Percentiles rank a stretch among this genome's conserved stretches.
phyloP scores from a whole-genome alignment of 1,140 invertebrate species.

The Aphaenogaster ashmeadi region DNA sequence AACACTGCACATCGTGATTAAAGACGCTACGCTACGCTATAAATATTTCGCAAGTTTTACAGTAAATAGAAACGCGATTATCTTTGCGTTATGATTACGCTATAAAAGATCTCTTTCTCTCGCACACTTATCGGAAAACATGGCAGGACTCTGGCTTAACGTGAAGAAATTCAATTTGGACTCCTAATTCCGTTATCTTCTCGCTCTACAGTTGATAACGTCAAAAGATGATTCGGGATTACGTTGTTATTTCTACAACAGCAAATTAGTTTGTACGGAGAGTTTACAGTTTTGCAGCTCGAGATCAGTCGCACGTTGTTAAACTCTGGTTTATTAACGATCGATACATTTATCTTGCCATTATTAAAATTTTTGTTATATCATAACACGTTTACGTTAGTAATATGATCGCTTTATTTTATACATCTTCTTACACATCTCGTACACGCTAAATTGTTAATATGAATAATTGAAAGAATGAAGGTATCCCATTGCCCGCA shows the following conservation, averaged over 20 bases:
- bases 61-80: constrained; percentile 62
- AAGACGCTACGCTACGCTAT: constrained; percentile 43
- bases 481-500: constrained; percentile 19
- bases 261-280: constrained; percentile 5
- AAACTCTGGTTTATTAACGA: constrained; percentile 55
- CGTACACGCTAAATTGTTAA: constrained; percentile 54
- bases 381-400: constrained; percentile 47
- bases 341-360: constrained; percentile 47
- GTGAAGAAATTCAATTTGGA: constrained; percentile 14
- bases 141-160: constrained; percentile 50
- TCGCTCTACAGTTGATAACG: constrained; percentile 13
- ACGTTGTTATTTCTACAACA: constrained; percentile 41
- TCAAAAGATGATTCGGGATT: constrained; percentile 30
- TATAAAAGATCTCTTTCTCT: constrained; percentile 23
- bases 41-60: constrained; percentile 37
- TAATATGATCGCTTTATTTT: constrained; percentile 61
- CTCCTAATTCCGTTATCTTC: not conserved
- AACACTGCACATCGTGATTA: constrained; percentile 36
- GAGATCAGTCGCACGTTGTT: constrained; percentile 37
- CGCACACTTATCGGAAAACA: constrained; percentile 33
- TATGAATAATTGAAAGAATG: constrained; percentile 41
- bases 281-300: constrained; percentile 13
- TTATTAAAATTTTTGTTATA: constrained; percentile 55
- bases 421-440: constrained; percentile 53
- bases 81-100: constrained; percentile 43